These are phyloP conservation scores for Julus scanicus DNA, from an alignment of 2,888 invertebrate genomes.

Conservation along the genomic window DNA sequence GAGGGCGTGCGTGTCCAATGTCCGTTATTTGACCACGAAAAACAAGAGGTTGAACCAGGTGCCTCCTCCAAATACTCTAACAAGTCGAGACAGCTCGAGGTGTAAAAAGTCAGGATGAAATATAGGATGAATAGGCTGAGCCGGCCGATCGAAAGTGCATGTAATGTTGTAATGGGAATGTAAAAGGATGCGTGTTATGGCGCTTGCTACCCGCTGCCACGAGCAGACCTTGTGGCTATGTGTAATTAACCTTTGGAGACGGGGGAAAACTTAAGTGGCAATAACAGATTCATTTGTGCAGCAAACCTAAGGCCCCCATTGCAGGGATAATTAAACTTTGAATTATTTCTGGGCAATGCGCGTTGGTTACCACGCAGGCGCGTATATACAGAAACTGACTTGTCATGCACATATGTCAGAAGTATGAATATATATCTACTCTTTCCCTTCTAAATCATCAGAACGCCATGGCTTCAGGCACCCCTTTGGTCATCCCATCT, in stretches of 20 bases:
- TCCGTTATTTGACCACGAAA: not conserved
- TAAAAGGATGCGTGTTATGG: not conserved
- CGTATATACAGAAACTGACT: not conserved
- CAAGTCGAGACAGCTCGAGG: not conserved
- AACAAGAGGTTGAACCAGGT: constrained; percentile 13
- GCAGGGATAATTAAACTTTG: constrained; percentile 47
- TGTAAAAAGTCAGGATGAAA: constrained; percentile 32
- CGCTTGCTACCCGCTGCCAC: constrained; percentile 39
- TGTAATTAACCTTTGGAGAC: constrained; percentile 38
- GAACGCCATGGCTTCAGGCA: not conserved
- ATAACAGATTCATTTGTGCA: constrained; percentile 41
- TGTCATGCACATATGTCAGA: constrained; percentile 36
- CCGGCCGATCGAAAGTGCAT: constrained; percentile 1
- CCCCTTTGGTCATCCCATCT: not conserved
- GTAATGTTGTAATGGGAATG: constrained; percentile 29
- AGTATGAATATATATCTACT: constrained; percentile 40
- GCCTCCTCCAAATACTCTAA: constrained; percentile 14
- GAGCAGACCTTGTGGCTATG: constrained; percentile 32
- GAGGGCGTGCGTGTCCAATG: not conserved
- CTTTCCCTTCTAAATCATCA: not conserved
- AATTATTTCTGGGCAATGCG: constrained; percentile 14
- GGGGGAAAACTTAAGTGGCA: constrained; percentile 38
- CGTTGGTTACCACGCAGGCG: not conserved
- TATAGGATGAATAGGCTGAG: constrained; percentile 1
- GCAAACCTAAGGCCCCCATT: constrained; percentile 24